Conservation (phyloP, 2,797 vertebrate species). For the Setipinna tenuifilis region DNA sequence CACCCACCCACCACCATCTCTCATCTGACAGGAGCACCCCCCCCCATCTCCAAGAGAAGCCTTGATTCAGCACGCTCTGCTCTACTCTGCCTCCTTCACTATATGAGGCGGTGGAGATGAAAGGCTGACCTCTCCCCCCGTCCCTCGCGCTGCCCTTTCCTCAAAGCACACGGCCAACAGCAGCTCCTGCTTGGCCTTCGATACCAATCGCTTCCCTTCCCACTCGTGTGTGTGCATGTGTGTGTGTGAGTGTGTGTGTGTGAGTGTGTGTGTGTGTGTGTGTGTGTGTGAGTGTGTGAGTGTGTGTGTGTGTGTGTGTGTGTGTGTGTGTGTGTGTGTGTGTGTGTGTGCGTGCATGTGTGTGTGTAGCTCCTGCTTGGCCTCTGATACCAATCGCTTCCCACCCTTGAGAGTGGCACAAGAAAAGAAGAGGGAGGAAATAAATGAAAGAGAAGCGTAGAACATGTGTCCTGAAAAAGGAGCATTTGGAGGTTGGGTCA, state of each 20-base stretch:
- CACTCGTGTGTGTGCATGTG: too few relatives aligned
- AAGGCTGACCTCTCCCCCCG: conserved; percentile 75
- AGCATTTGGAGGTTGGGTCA: conserved; percentile 4
- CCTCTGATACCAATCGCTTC: background rate
- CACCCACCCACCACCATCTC: too few relatives aligned
- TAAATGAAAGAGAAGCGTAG: background rate
- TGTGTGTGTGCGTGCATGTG: too few relatives aligned
- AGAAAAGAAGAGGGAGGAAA: conserved; percentile 29
- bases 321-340: too few relatives aligned
- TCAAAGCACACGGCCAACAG: conserved; percentile 39
- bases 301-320: too few relatives aligned
- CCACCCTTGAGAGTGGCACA: background rate
- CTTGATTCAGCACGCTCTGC: conserved; percentile 70
- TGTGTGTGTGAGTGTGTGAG: too few relatives aligned
- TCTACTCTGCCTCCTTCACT: conserved; percentile 50
- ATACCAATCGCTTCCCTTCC: background rate
- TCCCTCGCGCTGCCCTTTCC: conserved; percentile 66
- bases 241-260: too few relatives aligned
- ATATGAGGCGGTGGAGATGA: conserved; percentile 64
- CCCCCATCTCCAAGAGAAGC: conserved; percentile 38
- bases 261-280: too few relatives aligned
- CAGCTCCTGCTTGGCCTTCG: background rate
- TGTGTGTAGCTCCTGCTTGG: too few relatives aligned
- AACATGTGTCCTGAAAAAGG: background rate
- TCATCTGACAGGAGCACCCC: background rate